Evolutionary conservation across 2,113 vertebrate species (phyloP).

Genomic region (cat (Felis catus)): F.catus_Fca126_mat1.0 CM031428.1:55819001-55819500

Average conservation of each 20-base stretch:
- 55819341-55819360: not conserved
- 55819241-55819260: slow-evolving; percentile 64
- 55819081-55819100: slow-evolving; percentile 82
- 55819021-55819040: slow-evolving; percentile 73
- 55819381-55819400: not conserved
- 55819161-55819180: slow-evolving; percentile 84
- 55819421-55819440: slow-evolving; percentile 44
- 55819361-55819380: not conserved
- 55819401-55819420: slow-evolving; percentile 56
- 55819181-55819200: slow-evolving; percentile 90
- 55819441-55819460: slow-evolving; percentile 37
- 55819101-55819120: slow-evolving; percentile 86
- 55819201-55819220: slow-evolving; percentile 83
- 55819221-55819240: slow-evolving; percentile 64
- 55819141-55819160: slow-evolving; percentile 91
- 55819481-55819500: not conserved
- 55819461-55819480: slow-evolving; percentile 9
- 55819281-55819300: slow-evolving; percentile 66
- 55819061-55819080: slow-evolving; percentile 76
- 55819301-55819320: not conserved
- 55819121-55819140: slow-evolving; percentile 89
- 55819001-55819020: slow-evolving; percentile 64
- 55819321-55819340: slow-evolving; percentile 5
- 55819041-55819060: slow-evolving; percentile 78
- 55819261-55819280: slow-evolving; percentile 69